Evolutionary conservation across 2,113 vertebrate species (phyloP).

Genomic region (Hippopotamus amphibius): DNA sequence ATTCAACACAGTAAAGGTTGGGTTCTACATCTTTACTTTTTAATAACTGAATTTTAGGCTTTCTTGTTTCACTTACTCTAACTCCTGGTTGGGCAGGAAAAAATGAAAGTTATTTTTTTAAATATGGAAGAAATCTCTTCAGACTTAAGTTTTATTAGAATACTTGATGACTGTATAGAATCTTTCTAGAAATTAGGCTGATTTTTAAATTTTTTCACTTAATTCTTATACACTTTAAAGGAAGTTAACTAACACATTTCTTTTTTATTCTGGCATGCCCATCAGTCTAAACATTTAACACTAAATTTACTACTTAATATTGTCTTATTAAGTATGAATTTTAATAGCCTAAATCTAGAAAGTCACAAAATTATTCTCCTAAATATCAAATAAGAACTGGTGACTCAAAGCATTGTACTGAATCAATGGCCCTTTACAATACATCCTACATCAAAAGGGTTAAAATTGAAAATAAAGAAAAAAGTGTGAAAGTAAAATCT

Average conservation of each 20-base stretch:
- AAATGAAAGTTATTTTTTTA: neutral
- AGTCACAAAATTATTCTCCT: conserved; percentile 34
- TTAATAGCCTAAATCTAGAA: conserved; percentile 26
- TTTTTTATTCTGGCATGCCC: conserved; percentile 78
- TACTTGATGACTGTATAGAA: conserved; percentile 13
- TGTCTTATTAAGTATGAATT: conserved; percentile 72
- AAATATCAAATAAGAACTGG: conserved; percentile 37
- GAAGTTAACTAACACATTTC: conserved; percentile 73
- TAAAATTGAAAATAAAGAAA: conserved; percentile 22
- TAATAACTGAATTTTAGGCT: neutral
- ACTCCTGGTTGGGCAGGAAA: neutral
- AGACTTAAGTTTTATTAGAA: conserved; percentile 42
- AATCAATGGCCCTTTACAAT: neutral
- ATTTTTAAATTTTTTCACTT: neutral
- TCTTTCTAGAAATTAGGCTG: conserved; percentile 3
- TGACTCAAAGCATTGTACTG: neutral
- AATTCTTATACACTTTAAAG: conserved; percentile 66
- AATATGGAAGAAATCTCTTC: conserved; percentile 36
- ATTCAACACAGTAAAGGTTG: conserved; percentile 13
- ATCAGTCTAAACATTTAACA: conserved; percentile 80
- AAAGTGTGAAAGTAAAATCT: neutral
- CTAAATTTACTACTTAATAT: conserved; percentile 48
- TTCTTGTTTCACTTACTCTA: neutral
- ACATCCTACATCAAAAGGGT: neutral
- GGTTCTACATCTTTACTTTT: conserved; percentile 48